Evolutionary conservation across 53 echinoderm and acorn worm species (phyloP).

Genomic region (Glandiceps talaboti): DNA sequence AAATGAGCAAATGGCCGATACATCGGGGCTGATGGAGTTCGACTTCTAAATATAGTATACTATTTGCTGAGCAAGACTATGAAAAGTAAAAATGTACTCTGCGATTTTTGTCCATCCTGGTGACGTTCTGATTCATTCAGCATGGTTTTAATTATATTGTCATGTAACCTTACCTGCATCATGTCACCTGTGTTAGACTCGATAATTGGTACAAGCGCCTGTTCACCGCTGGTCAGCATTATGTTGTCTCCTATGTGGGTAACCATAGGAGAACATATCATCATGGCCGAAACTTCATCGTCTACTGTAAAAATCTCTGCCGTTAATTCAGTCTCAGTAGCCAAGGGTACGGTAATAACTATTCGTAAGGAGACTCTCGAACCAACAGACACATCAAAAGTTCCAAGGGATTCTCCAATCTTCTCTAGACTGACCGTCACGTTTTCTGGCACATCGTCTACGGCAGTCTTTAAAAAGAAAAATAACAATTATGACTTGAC

Average conservation of each 20-base stretch:
- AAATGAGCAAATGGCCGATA: too few species aligned
- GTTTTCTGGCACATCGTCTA: slow-evolving; percentile 35
- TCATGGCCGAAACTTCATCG: slow-evolving; percentile 42
- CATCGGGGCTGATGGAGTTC: too few species aligned
- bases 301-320: neutral
- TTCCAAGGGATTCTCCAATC: slow-evolving; percentile 22
- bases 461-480: too few species aligned
- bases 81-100: too few species aligned
- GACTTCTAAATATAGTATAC: too few species aligned
- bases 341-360: slow-evolving; percentile 55
- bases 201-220: slow-evolving; percentile 17
- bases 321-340: neutral
- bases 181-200: slow-evolving; percentile 19
- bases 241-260: slow-evolving; percentile 54
- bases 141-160: too few species aligned
- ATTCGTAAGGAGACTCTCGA: slow-evolving; percentile 49
- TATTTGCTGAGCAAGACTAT: too few species aligned
- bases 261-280: slow-evolving; percentile 48
- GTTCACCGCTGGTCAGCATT: slow-evolving; percentile 13
- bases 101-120: too few species aligned
- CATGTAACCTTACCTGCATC: neutral
- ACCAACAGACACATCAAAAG: slow-evolving; percentile 42
- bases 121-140: too few species aligned
- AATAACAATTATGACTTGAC: too few species aligned
- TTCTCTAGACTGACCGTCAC: slow-evolving; percentile 66